These are phyloP conservation scores for Pterocles orientalis DNA, from an alignment of 2,113 vertebrate species.

Conservation along the genomic window DNA sequence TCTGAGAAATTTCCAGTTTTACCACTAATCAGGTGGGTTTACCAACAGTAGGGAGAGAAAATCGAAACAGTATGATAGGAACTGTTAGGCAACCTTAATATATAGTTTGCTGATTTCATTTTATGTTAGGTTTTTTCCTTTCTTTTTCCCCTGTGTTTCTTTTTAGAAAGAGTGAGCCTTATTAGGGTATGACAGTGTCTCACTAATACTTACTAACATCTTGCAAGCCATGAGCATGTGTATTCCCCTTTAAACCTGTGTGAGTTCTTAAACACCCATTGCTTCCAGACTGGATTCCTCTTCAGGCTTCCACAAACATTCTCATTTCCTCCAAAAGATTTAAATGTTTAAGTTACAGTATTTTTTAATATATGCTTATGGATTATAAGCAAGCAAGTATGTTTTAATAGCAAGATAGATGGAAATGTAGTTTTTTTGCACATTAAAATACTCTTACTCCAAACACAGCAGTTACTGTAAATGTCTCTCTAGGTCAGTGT, in stretches of 20 bases:
- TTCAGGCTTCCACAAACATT: background rate
- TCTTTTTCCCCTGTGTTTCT: background rate
- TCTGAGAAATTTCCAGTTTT: background rate
- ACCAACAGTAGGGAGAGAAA: background rate
- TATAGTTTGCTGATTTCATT: background rate
- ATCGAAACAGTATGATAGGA: background rate
- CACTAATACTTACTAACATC: background rate
- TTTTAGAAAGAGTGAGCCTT: background rate
- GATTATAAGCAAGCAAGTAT: background rate
- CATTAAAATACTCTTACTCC: background rate
- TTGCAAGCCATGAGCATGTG: background rate
- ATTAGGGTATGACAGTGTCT: background rate
- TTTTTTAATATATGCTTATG: background rate
- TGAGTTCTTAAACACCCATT: background rate
- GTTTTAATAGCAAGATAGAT: background rate
- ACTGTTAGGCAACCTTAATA: background rate
- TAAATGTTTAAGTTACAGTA: background rate
- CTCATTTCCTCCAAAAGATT: background rate
- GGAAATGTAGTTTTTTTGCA: background rate
- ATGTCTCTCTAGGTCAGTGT: constrained; percentile 13
- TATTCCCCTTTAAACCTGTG: background rate
- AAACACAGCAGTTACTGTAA: constrained; percentile 44
- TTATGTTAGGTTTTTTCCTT: background rate
- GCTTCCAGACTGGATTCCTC: background rate
- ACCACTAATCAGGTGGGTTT: background rate